These are phyloP conservation scores for Platyscapa corneri DNA, from an alignment of 1,140 invertebrate genomes.

Conservation along the genomic window DNA sequence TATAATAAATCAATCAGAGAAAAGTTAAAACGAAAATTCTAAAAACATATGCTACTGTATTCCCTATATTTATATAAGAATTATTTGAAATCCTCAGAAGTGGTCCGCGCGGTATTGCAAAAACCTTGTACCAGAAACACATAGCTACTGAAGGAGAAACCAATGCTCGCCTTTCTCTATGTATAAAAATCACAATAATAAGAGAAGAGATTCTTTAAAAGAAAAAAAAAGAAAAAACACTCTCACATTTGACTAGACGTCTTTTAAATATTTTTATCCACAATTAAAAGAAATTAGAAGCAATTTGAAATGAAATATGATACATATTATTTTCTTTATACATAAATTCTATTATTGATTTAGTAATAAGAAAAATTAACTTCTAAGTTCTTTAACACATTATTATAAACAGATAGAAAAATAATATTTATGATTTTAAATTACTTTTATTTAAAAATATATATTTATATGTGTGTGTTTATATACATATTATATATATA, in stretches of 20 bases:
- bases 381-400: no score
- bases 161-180: constrained; percentile 54
- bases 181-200: neutral
- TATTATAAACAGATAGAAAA: no score
- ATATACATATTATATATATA: no score
- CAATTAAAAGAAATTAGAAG: no score
- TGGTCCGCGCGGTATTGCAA: constrained; percentile 42
- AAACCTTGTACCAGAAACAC: constrained; percentile 59
- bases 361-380: no score
- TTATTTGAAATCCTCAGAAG: constrained; percentile 54
- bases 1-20: no score
- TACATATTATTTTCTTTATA: no score
- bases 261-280: neutral
- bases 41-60: neutral
- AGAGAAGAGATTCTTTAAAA: neutral
- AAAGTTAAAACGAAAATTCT: neutral
- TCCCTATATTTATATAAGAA: constrained; percentile 51
- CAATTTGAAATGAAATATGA: no score
- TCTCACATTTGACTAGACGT: neutral
- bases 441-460: no score
- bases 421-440: no score
- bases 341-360: no score
- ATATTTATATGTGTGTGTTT: no score
- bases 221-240: neutral
- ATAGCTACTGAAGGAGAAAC: constrained; percentile 55